Conservation (phyloP, 1,140 invertebrate genomes). For the Calliopsis andreniformis region DNA sequence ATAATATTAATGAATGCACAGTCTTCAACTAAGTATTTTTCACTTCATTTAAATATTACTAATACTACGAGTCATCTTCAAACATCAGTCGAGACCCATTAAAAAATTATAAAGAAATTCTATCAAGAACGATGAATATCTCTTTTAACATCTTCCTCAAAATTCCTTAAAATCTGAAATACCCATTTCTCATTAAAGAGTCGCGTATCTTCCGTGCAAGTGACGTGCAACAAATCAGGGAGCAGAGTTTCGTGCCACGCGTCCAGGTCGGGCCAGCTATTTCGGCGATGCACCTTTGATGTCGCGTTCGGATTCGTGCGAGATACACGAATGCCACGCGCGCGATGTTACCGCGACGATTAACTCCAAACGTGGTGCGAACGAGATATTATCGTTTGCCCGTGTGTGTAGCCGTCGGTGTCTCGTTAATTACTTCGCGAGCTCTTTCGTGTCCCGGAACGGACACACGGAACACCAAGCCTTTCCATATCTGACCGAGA, state of each 20-base stretch:
- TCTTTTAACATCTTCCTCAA: too few species aligned
- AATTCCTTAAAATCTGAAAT: too few species aligned
- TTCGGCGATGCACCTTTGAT: slow-evolving; percentile 2
- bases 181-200: not conserved
- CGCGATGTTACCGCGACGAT: slow-evolving; percentile 32
- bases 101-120: too few species aligned
- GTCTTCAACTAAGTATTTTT: too few species aligned
- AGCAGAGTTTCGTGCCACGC: not conserved
- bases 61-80: too few species aligned
- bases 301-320: not conserved
- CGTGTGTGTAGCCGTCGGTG: slow-evolving; percentile 27
- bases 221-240: not conserved
- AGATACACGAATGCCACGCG: slow-evolving; percentile 32
- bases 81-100: too few species aligned
- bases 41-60: too few species aligned
- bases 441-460: slow-evolving; percentile 16
- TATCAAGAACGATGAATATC: too few species aligned
- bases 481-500: slow-evolving; percentile 9
- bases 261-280: not conserved
- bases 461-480: slow-evolving; percentile 1
- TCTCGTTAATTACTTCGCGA: slow-evolving; percentile 25
- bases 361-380: slow-evolving; percentile 29
- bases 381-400: slow-evolving; percentile 32
- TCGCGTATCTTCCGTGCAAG: not conserved
- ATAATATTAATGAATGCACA: too few species aligned